Evolutionary conservation across 92 coral and sea anemone species (phyloP), one percentile per base, ranked within the genome.

Genomic region (Muricea muricata): DNA sequence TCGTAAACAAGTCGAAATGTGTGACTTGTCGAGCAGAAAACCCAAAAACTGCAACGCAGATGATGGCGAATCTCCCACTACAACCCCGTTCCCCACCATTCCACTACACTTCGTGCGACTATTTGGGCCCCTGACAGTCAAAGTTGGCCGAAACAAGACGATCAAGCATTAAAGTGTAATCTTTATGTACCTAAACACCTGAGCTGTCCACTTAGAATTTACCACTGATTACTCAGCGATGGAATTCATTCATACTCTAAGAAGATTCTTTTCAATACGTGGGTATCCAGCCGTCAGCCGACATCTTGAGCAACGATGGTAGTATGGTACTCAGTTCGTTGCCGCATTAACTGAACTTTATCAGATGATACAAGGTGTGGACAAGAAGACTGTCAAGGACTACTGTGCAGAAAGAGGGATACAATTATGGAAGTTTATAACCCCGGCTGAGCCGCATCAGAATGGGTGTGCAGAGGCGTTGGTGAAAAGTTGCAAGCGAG

Each of bases 391-490:
- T 11, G 7, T 65, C 7, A 7, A 28, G 35, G 34, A 32, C 32
- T 65, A 65, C 73, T 65, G 73, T 28, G 31, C 73, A 11, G 73
- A 65, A 20, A 6, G 25, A 65, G 73, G 73, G 6, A 35, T 65
- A n/a, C 73, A 65, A 33, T n/a, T n/a, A n/a, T n/a, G n/a, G n/a
- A n/a, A n/a, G n/a, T n/a, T n/a, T n/a, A n/a, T n/a, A n/a, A n/a
- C n/a, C n/a, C n/a, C n/a, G n/a, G n/a, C n/a, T n/a, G n/a, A n/a
- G 39, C 81, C 81, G 6, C 81, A 45, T 60, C 81, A 75, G 81
- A 75, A 46, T 5, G 81, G 81, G 25, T 41, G 32, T 3, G 32
- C 67, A 75, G 81, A 75, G 35, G 82, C 41, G n/a, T 32, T 47
- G 37, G 81, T 75, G 8, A 55, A 55, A 20, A 55, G 65, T n/a